These are phyloP conservation scores for Stramonita haemastoma DNA, from an alignment of 2,888 invertebrate species.

Conservation along the genomic window DNA sequence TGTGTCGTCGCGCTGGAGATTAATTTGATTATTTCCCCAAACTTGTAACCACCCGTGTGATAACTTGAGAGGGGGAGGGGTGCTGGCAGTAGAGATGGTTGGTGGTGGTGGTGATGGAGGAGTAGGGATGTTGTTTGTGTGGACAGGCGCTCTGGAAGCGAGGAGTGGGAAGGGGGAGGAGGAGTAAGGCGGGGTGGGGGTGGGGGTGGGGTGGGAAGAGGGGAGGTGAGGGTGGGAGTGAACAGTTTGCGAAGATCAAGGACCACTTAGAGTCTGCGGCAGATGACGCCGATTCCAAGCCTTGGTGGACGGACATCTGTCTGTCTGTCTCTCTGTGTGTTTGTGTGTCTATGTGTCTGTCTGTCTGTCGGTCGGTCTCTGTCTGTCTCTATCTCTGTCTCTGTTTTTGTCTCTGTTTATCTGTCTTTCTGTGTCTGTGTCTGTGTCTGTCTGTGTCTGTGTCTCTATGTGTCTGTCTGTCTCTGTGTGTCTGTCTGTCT, in stretches of 20 bases:
- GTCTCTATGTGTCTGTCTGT: not conserved
- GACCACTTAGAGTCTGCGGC: slow-evolving; percentile 27
- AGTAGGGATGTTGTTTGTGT: not conserved
- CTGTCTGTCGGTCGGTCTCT: not conserved
- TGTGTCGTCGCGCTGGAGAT: slow-evolving; percentile 8
- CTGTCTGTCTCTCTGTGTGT: slow-evolving; percentile 14
- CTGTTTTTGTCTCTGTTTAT: no score
- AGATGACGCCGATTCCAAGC: slow-evolving; percentile 28
- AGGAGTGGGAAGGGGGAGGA: not conserved
- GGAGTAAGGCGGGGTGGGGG: not conserved
- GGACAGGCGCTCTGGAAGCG: not conserved
- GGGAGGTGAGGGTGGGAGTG: not conserved
- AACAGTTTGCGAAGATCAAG: not conserved
- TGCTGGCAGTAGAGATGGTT: not conserved
- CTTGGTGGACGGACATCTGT: not conserved
- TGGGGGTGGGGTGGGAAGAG: not conserved
- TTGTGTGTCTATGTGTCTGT: not conserved
- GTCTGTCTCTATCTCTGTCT: not conserved
- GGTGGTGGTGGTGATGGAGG: not conserved
- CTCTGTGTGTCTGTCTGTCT: no score
- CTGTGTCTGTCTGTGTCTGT: not conserved
- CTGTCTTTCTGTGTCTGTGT: slow-evolving; percentile 1
- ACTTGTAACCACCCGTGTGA: not conserved
- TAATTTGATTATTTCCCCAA: slow-evolving; percentile 19
- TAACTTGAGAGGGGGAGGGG: not conserved